Evolutionary conservation across 2,888 invertebrate species (phyloP).

Genomic region (Timandra comae): DNA sequence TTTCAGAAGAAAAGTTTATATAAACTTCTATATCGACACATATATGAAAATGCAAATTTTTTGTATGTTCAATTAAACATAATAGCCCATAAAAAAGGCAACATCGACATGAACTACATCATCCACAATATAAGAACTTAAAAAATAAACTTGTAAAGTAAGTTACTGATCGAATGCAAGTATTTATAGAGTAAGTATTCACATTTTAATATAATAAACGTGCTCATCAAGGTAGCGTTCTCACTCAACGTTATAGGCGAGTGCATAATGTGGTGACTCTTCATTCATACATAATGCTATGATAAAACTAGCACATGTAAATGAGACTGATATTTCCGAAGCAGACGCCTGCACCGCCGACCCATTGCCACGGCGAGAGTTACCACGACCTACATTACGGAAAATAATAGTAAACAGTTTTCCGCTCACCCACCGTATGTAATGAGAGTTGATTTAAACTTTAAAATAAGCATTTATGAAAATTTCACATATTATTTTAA

Average conservation of each 20-base stretch:
- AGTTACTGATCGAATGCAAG: no score
- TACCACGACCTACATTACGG: constrained; percentile 33
- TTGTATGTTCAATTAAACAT: no score
- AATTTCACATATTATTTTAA: constrained; percentile 5
- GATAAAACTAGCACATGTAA: constrained; percentile 24
- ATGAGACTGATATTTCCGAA: constrained; percentile 42
- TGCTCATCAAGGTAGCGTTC: no score
- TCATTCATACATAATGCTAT: constrained; percentile 18
- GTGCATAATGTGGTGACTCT: constrained; percentile 16
- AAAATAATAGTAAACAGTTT: constrained; percentile 35
- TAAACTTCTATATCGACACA: no score
- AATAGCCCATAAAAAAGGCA: no score
- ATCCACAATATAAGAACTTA: no score
- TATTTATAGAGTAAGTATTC: no score
- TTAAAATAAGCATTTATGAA: constrained; percentile 1
- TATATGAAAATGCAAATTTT: no score
- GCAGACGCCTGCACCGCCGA: constrained; percentile 14
- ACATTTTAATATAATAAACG: no score
- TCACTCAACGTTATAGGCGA: constrained; percentile 8
- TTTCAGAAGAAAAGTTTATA: no score
- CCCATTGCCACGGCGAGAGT: constrained; percentile 9
- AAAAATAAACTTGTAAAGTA: no score
- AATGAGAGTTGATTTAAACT: constrained; percentile 21
- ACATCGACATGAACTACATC: no score
- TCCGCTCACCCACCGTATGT: constrained; percentile 14